A percentile compares a stretch with the other conserved stretches of the same genome.
Conservation (phyloP, 2,113 vertebrate species). For the Podarcis muralis region DNA sequence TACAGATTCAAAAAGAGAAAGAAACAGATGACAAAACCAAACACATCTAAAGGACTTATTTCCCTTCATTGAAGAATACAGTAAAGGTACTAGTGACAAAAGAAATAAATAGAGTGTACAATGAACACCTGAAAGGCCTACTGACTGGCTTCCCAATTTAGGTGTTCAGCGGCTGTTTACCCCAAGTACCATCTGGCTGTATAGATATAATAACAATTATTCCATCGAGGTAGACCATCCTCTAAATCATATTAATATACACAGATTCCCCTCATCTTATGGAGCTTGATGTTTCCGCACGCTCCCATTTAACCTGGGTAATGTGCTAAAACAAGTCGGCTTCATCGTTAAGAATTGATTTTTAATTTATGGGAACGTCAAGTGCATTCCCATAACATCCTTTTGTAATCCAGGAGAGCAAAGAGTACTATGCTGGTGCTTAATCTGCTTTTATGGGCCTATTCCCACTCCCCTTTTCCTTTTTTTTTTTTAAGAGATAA, state of each 20-base stretch:
- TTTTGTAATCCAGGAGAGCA: slow-evolving; percentile 65
- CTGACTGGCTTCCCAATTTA: slow-evolving; percentile 61
- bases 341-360: slow-evolving; percentile 82
- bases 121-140: slow-evolving; percentile 69
- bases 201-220: slow-evolving; percentile 82
- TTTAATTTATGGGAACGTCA: slow-evolving; percentile 79
- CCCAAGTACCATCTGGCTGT: slow-evolving; percentile 82
- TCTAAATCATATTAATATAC: slow-evolving; percentile 81
- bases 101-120: slow-evolving; percentile 50
- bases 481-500: slow-evolving; percentile 10
- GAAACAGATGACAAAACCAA: background rate
- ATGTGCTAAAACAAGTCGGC: slow-evolving; percentile 73
- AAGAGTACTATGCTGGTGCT: slow-evolving; percentile 45
- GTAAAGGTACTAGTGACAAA: slow-evolving; percentile 46
- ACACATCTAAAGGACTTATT: background rate
- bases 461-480: slow-evolving; percentile 23
- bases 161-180: slow-evolving; percentile 78
- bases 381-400: slow-evolving; percentile 74
- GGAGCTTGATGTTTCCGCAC: slow-evolving; percentile 70
- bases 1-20: background rate
- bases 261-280: slow-evolving; percentile 61
- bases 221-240: slow-evolving; percentile 71
- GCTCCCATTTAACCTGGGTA: slow-evolving; percentile 81
- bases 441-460: slow-evolving; percentile 71
- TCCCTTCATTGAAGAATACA: background rate